Conservation (phyloP, 1,140 invertebrate genomes). For the Thaumetopoea pityocampa region DNA sequence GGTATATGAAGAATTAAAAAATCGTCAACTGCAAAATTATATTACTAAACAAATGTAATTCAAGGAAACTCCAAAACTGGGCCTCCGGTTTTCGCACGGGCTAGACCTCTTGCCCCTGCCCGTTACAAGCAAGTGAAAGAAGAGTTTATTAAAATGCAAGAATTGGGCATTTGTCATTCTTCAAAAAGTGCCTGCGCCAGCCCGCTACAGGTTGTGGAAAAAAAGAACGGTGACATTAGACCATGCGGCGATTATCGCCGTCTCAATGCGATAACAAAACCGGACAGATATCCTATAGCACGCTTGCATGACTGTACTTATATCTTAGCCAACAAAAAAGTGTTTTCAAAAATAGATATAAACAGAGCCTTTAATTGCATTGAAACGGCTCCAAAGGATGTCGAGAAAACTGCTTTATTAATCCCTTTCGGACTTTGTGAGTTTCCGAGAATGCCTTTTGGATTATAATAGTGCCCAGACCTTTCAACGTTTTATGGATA, state of each 20-base stretch:
- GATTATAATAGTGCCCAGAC: slow-evolving; percentile 5
- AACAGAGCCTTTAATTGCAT: slow-evolving; percentile 4
- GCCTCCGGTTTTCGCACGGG: not conserved
- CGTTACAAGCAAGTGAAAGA: slow-evolving; percentile 5
- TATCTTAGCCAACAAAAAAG: not conserved
- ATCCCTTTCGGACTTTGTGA: slow-evolving; percentile 7
- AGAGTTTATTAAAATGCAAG: slow-evolving; percentile 8
- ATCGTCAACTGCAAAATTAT: no score
- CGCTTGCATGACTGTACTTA: slow-evolving; percentile 1
- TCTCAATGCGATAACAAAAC: slow-evolving; percentile 48
- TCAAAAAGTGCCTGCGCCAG: slow-evolving; percentile 37
- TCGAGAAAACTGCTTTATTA: slow-evolving; percentile 6
- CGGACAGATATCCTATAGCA: slow-evolving; percentile 43
- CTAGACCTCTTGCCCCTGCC: slow-evolving; percentile 3
- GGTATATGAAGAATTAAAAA: no score
- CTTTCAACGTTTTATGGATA: slow-evolving; percentile 9
- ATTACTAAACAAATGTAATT: no score
- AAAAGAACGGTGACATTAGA: slow-evolving; percentile 43
- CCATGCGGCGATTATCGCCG: slow-evolving; percentile 57
- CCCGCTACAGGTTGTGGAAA: slow-evolving; percentile 48
- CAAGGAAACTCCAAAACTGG: no score
- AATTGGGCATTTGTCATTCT: slow-evolving; percentile 9
- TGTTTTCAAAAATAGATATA: not conserved
- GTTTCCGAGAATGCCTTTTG: slow-evolving; percentile 5
- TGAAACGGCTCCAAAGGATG: not conserved